Base-by-base conservation (phyloP, 2,113 vertebrate species). In the Mystacornis crossleyi region DNA sequence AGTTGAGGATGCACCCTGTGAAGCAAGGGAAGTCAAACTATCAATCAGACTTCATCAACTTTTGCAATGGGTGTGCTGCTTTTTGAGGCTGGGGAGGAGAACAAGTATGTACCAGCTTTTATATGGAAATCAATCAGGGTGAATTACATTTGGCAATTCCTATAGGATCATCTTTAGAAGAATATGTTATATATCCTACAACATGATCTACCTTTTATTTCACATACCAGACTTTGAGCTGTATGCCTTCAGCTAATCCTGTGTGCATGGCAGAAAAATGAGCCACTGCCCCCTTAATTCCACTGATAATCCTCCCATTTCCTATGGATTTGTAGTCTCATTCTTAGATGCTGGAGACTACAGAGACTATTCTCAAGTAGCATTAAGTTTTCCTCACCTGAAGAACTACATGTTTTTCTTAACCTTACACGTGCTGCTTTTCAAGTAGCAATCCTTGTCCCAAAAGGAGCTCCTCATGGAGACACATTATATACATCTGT, bases 1-100 rank as follows among this genome's bases (percentile, higher is more conserved):
- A 99, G 98, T 47, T 97, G 96, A 62, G 98, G 98, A 94, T 99
- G 98, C 36, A 99, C 90, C 91, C 99, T 99, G 95, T 69, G 86
- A 97, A 97, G 92, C 40, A 43, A 91, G 67, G 71, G 71, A 95
- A 88, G 77, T 67, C 79, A 77, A 51, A 92, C 31, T 8, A 81
- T 38, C 75, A 58, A 72, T 70, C 58, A 34, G 48, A 65, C 18
- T 74, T 81, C 19, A 73, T 71, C 58, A 94, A 20, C 17, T 73
- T 14, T 72, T 47, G 55, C 48, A 61, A n/a, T 9, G 50, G 5
- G 4, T n/a, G 14, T 60, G 55, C n/a, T 42, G 26, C 31, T 72
- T 54, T 18, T 18, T 7, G 62, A 17, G 45, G 28, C 1, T 17
- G 21, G 4, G 2, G 2, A 25, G 8, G 16, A 26, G 23, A 58